Conservation (phyloP, 2,797 vertebrate genomes). For the Enteromius paludinosus region DNA sequence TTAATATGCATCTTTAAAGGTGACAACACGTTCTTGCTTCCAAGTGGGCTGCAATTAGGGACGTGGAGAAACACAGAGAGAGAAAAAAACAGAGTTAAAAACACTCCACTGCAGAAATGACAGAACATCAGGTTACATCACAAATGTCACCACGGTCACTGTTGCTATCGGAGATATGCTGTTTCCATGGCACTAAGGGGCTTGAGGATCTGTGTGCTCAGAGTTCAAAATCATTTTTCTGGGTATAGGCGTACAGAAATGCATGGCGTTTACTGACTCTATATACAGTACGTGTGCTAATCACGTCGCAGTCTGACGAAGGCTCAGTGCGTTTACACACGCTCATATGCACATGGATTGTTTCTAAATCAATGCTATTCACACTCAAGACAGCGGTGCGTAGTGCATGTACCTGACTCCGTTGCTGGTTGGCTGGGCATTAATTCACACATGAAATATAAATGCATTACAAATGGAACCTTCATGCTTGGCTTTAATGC, state of each 20-base stretch:
- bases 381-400: neutral
- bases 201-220: slow-evolving; percentile 31
- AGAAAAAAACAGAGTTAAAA: slow-evolving; percentile 1
- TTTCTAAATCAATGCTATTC: slow-evolving; percentile 10
- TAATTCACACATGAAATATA: neutral
- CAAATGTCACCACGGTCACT: slow-evolving; percentile 52
- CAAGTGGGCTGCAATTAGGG: slow-evolving; percentile 9
- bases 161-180: slow-evolving; percentile 48
- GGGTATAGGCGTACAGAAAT: slow-evolving; percentile 26
- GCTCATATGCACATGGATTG: neutral
- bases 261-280: neutral
- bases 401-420: neutral
- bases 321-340: neutral
- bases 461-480: neutral
- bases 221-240: slow-evolving; percentile 47
- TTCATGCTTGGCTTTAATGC: neutral
- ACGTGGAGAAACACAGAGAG: neutral
- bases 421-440: neutral
- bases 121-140: slow-evolving; percentile 55
- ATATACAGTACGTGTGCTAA: slow-evolving; percentile 10
- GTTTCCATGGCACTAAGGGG: slow-evolving; percentile 53
- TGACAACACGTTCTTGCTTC: neutral
- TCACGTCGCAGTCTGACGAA: neutral
- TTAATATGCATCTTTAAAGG: neutral
- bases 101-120: slow-evolving; percentile 32